Evolutionary conservation across 2,888 invertebrate genomes (phyloP).

Genomic region (Cheilosia variabilis): DNA sequence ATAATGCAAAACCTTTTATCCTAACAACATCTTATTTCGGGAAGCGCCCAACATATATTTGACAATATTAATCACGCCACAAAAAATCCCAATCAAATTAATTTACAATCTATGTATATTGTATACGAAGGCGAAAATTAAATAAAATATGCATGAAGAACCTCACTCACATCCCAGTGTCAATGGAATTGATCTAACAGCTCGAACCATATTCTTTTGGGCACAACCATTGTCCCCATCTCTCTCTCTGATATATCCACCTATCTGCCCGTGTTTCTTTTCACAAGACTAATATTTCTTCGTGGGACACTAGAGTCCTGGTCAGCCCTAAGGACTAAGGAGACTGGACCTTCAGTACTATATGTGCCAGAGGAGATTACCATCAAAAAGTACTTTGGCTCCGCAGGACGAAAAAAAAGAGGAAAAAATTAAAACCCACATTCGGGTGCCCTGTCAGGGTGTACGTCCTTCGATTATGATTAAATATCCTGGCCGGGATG

Average conservation of each 20-base stretch:
- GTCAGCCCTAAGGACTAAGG: constrained; percentile 31
- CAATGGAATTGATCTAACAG: constrained; percentile 27
- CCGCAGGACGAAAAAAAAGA: constrained; percentile 1
- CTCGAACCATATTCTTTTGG: constrained; percentile 32
- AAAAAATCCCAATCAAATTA: constrained; percentile 62
- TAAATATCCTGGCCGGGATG: constrained; percentile 74
- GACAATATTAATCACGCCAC: constrained; percentile 44
- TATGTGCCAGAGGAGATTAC: constrained; percentile 69
- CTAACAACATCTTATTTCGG: neutral
- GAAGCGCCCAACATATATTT: neutral
- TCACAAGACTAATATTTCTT: constrained; percentile 23
- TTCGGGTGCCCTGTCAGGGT: constrained; percentile 65
- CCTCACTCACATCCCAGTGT: constrained; percentile 51
- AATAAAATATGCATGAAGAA: constrained; percentile 67
- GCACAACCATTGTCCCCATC: constrained; percentile 34
- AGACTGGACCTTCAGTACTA: constrained; percentile 33
- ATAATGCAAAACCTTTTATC: constrained; percentile 17
- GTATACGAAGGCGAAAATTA: constrained; percentile 30
- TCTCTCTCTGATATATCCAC: neutral
- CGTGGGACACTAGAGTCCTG: constrained; percentile 24
- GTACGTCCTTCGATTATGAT: constrained; percentile 75
- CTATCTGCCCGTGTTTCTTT: neutral
- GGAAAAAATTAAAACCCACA: constrained; percentile 43
- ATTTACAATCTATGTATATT: constrained; percentile 39
- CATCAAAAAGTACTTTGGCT: constrained; percentile 67